Evolutionary conservation across 2,113 vertebrate species (phyloP), one percentile per base, ranked within the genome.

Genomic region (Alligator sinensis): DNA sequence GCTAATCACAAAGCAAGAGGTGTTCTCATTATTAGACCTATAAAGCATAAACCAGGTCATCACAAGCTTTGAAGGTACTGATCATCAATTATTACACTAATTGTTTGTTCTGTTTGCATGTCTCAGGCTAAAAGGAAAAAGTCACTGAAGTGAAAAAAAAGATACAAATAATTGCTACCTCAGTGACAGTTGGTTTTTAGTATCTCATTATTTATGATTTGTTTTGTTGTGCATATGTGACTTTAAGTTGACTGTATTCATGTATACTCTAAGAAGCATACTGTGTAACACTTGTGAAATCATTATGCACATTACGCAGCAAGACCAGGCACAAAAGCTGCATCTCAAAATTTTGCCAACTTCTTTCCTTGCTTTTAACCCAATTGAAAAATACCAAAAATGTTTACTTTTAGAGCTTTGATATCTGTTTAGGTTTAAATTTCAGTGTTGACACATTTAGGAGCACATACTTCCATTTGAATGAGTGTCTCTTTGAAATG

Each of bases 51-150:
- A 97, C 95, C 97, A 97, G 97, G 94, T 96, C 97, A 97, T 97
- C 92, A 97, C 95, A 98, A 97, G 97, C 97, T 97, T 97, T 96
- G 96, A 97, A 97, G 97, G 94, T 97, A 98, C 96, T 97, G 97
- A 96, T 98, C 97, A 97, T 97, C 97, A 98, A 98, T 98, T 98
- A 98, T 97, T 97, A 96, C 92, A 93, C 97, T 98, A 98, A 98
- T 98, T 98, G 97, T 98, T 98, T 97, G 93, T 97, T 98, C 98
- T 98, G 97, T 97, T 98, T 98, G 94, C 89, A 91, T 97, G 96
- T 97, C 97, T 98, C 96, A 97, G 95, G 95, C 93, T 98, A 96
- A 96, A 98, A 97, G 96, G 95, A 96, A 97, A 96, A 97, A 98
- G 93, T 94, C 96, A 96, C 74, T 96, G 97, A 97, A 97, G 96